phyloP scores from a whole-genome alignment of 2,797 vertebrate genomes.

The Bovichtus variegatus region DNA sequence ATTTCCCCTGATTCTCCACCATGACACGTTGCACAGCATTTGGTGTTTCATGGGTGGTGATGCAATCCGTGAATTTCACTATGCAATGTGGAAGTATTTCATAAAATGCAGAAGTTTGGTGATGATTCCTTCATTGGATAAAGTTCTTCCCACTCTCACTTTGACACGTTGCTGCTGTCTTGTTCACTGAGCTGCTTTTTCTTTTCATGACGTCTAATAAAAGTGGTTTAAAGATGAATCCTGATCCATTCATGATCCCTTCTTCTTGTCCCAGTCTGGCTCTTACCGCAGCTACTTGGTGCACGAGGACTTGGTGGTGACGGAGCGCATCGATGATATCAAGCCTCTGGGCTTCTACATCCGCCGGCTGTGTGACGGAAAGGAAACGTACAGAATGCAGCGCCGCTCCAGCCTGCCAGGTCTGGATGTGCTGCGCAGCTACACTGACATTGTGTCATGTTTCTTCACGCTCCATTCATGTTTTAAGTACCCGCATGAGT shows the following conservation, averaged over 20 bases:
- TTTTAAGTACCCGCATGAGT: neutral
- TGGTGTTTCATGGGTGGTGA: neutral
- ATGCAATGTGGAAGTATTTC: neutral
- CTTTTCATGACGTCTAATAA: neutral
- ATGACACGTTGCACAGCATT: constrained; percentile 2
- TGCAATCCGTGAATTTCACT: neutral
- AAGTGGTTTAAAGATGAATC: neutral
- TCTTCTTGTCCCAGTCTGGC: constrained; percentile 83
- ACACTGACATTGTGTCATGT: neutral
- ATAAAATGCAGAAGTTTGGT: constrained; percentile 15
- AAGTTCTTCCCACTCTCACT: neutral
- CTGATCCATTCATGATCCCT: neutral
- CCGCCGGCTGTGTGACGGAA: constrained; percentile 91
- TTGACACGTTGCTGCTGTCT: neutral
- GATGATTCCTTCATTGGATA: constrained; percentile 8
- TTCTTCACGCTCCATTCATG: neutral
- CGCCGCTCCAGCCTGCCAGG: constrained; percentile 88
- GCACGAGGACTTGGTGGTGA: constrained; percentile 94
- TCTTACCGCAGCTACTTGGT: constrained; percentile 94
- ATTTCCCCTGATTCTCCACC: neutral
- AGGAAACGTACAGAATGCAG: constrained; percentile 92
- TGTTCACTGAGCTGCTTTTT: constrained; percentile 6
- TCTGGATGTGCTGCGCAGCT: constrained; percentile 7
- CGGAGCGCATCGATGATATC: constrained; percentile 91
- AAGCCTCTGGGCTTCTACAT: constrained; percentile 94